Conservation (phyloP, 1,140 invertebrate species). For the Psix sp. region DNA sequence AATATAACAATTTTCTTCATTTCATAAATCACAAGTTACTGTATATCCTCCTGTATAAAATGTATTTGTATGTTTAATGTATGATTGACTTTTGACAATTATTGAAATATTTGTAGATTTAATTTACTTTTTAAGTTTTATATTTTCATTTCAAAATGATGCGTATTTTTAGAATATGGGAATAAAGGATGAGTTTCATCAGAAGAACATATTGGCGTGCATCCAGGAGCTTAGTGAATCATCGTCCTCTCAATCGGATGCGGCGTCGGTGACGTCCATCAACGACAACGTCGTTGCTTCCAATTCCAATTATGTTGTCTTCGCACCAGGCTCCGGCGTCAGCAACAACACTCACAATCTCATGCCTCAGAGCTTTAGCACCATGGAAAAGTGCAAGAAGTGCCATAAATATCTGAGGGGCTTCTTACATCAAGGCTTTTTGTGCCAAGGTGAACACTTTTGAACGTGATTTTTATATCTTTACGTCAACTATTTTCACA, state of each 20-base stretch:
- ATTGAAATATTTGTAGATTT: no score
- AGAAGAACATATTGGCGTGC: constrained; percentile 83
- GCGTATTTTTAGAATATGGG: constrained; percentile 82
- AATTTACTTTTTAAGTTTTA: no score
- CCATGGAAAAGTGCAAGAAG: constrained; percentile 84
- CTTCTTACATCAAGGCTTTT: constrained; percentile 84
- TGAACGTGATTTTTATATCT: not conserved
- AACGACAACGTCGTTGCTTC: constrained; percentile 48
- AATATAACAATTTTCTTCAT: no score
- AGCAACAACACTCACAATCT: constrained; percentile 75
- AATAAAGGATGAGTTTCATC: constrained; percentile 87
- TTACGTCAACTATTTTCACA: not conserved
- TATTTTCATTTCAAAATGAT: no score
- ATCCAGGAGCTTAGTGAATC: constrained; percentile 82
- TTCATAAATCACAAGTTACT: no score
- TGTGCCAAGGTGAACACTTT: constrained; percentile 81
- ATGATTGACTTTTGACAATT: no score
- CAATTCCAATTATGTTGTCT: constrained; percentile 40
- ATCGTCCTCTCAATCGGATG: constrained; percentile 57
- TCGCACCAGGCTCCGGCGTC: constrained; percentile 35
- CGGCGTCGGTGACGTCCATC: constrained; percentile 38
- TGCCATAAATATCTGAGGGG: constrained; percentile 86
- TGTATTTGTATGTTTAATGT: no score
- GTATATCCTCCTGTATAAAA: no score
- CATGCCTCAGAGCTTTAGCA: constrained; percentile 83